These are phyloP conservation scores for Zelostemma sp. DNA, from an alignment of 1,140 invertebrate genomes.

Conservation along the genomic window DNA sequence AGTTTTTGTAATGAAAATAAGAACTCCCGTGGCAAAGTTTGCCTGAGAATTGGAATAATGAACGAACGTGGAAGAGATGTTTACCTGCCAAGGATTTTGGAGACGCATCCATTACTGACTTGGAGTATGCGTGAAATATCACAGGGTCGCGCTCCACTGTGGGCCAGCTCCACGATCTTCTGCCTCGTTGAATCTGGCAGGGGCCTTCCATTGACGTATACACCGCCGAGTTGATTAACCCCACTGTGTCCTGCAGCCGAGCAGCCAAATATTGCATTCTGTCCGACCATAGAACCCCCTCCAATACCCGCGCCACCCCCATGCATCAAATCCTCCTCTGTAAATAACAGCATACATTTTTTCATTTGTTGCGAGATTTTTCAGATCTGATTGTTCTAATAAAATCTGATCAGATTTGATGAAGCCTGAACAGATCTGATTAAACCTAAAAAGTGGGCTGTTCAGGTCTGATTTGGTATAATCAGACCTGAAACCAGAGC, in stretches of 20 bases:
- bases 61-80: constrained; percentile 93
- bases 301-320: constrained; percentile 65
- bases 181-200: constrained; percentile 95
- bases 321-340: constrained; percentile 70
- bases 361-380: too few relatives aligned
- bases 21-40: too few relatives aligned
- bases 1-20: too few relatives aligned
- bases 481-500: too few relatives aligned
- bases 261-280: constrained; percentile 80
- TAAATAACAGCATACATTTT: constrained; percentile 53
- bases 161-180: constrained; percentile 94
- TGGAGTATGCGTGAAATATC: constrained; percentile 94
- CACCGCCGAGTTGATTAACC: constrained; percentile 98
- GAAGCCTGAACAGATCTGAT: too few relatives aligned
- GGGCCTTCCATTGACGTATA: constrained; percentile 97
- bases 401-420: too few relatives aligned
- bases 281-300: constrained; percentile 69
- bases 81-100: constrained; percentile 89
- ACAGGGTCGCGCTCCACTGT: constrained; percentile 93
- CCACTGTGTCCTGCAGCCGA: constrained; percentile 92
- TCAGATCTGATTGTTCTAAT: too few relatives aligned
- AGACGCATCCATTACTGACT: constrained; percentile 92
- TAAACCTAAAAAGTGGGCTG: too few relatives aligned
- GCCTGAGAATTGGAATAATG: too few relatives aligned
- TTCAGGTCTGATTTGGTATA: too few relatives aligned